Evolutionary conservation across 1,140 invertebrate species (phyloP).

Genomic region (Lordiphosa mommai): DNA sequence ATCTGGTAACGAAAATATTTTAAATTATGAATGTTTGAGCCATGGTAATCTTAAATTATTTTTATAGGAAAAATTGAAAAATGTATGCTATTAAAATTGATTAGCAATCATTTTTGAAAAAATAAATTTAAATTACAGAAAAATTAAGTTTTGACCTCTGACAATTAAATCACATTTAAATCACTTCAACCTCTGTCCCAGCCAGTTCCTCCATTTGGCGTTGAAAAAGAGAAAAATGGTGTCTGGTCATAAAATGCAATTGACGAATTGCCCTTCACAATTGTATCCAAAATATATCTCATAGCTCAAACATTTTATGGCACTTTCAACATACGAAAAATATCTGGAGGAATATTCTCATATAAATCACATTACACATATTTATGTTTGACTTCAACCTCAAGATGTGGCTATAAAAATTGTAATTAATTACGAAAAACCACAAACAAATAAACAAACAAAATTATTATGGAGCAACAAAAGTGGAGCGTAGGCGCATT

Average conservation of each 20-base stretch:
- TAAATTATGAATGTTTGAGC: no score
- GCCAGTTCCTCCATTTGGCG: not conserved
- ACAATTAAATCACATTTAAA: slow-evolving; percentile 2
- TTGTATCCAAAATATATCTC: slow-evolving; percentile 55
- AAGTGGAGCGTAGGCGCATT: slow-evolving; percentile 36
- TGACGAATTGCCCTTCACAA: slow-evolving; percentile 63
- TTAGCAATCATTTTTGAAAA: no score
- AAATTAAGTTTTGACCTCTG: not conserved
- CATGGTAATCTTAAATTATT: no score
- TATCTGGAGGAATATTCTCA: slow-evolving; percentile 37
- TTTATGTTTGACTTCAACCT: slow-evolving; percentile 25
- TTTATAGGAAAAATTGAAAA: no score
- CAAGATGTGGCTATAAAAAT: slow-evolving; percentile 68
- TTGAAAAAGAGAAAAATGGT: slow-evolving; percentile 25
- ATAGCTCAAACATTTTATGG: slow-evolving; percentile 65
- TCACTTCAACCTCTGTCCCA: not conserved
- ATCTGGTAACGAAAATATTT: no score
- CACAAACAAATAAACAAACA: slow-evolving; percentile 43
- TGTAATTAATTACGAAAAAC: slow-evolving; percentile 72
- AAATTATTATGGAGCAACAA: slow-evolving; percentile 26
- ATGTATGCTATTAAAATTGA: no score
- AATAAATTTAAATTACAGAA: no score
- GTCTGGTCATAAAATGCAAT: slow-evolving; percentile 67
- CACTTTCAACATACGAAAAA: slow-evolving; percentile 41
- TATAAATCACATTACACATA: slow-evolving; percentile 56